phyloP scores from a whole-genome alignment of 2,113 vertebrate genomes.

The Paramisgurnus dabryanus region DNA sequence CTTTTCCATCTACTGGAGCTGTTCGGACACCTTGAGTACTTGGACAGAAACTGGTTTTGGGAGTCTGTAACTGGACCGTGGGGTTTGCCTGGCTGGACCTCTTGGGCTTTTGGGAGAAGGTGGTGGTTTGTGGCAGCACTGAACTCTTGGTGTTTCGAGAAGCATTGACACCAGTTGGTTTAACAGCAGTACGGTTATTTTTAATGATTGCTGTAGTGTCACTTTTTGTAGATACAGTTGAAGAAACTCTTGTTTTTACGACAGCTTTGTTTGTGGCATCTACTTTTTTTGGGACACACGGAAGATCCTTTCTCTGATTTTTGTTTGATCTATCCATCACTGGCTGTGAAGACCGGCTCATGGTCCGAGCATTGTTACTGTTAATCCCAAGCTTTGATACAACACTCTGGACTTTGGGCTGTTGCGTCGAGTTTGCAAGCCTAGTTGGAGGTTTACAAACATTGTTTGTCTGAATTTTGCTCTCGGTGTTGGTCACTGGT shows the following conservation, averaged over 20 bases:
- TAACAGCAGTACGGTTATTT: slow-evolving; percentile 16
- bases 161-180: background rate
- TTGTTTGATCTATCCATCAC: background rate
- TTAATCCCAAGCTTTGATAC: background rate
- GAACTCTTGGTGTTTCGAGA: slow-evolving; percentile 6
- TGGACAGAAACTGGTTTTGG: slow-evolving; percentile 49
- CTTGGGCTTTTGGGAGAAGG: slow-evolving; percentile 5
- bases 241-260: background rate
- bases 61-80: slow-evolving; percentile 33
- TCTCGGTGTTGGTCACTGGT: background rate
- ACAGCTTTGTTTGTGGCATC: background rate
- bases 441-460: background rate
- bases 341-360: background rate
- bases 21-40: slow-evolving; percentile 53
- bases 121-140: slow-evolving; percentile 43
- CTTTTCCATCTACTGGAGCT: slow-evolving; percentile 1
- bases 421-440: background rate
- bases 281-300: background rate
- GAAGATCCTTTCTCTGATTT: background rate
- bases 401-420: background rate
- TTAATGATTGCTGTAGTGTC: background rate
- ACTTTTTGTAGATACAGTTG: background rate
- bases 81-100: slow-evolving; percentile 16
- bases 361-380: background rate
- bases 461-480: background rate